Evolutionary conservation across 2,113 vertebrate genomes (phyloP).

Genomic region (Bubo blakistoni): DNA sequence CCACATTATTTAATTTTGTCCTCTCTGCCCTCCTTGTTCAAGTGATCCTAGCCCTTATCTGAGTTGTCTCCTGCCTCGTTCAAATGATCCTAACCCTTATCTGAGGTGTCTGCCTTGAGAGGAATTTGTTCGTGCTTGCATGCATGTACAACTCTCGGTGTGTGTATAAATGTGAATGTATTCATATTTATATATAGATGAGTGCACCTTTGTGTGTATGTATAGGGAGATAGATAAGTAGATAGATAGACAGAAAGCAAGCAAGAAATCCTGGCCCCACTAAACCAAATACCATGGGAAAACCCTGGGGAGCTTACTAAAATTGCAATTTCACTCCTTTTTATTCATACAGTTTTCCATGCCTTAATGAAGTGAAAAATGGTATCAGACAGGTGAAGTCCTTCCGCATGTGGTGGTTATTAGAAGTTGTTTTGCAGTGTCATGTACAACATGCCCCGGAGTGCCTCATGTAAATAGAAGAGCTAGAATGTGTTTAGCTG

Average conservation of each 20-base stretch:
- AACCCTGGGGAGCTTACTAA: neutral
- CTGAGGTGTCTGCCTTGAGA: neutral
- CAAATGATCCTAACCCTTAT: neutral
- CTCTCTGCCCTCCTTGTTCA: neutral
- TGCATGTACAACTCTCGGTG: neutral
- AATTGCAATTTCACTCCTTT: neutral
- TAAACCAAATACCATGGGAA: neutral
- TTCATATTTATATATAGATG: neutral
- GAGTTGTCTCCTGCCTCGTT: neutral
- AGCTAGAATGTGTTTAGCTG: neutral
- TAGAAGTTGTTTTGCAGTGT: constrained; percentile 4
- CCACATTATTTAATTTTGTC: neutral
- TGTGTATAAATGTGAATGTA: neutral
- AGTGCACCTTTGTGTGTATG: neutral
- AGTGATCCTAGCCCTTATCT: neutral
- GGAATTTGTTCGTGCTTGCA: neutral
- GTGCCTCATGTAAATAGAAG: neutral
- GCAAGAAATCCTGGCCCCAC: neutral
- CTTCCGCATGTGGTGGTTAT: neutral
- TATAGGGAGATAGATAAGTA: neutral
- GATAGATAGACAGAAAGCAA: neutral
- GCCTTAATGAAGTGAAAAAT: neutral
- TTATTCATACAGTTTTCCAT: neutral
- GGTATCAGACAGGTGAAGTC: neutral
- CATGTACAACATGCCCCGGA: neutral